Evolutionary conservation across 1,140 invertebrate genomes (phyloP).

Genomic region (Lasaia peninsularis): DNA sequence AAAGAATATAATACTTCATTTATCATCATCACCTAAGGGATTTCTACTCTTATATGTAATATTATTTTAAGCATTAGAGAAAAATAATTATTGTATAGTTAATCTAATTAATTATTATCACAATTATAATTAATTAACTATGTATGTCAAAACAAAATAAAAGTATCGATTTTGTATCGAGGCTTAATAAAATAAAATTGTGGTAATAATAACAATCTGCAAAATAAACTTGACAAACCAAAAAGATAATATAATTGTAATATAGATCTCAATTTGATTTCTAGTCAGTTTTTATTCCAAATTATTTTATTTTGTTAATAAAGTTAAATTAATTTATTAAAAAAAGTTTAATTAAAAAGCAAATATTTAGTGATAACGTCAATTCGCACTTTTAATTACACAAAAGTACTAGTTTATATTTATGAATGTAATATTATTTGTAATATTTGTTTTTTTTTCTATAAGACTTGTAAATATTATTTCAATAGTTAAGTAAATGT

Average conservation of each 20-base stretch:
- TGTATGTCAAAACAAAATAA: too few species aligned
- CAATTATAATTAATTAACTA: too few species aligned
- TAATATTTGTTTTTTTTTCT: not conserved
- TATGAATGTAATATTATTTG: conserved; percentile 11
- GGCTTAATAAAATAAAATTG: too few species aligned
- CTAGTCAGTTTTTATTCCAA: conserved; percentile 13
- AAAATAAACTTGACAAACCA: conserved; percentile 1
- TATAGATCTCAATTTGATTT: conserved; percentile 15
- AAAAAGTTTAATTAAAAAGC: conserved; percentile 19
- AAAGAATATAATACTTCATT: too few species aligned
- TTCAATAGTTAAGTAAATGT: not conserved
- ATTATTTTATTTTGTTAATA: conserved; percentile 12
- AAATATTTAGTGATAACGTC: conserved; percentile 7
- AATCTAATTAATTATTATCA: too few species aligned
- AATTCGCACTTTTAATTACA: conserved; percentile 6
- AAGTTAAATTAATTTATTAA: conserved; percentile 18
- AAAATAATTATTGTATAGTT: too few species aligned
- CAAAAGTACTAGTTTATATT: conserved; percentile 21
- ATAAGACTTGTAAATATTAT: conserved; percentile 12
- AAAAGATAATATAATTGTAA: not conserved
- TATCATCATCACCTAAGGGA: too few species aligned
- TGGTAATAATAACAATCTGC: conserved; percentile 14
- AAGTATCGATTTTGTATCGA: too few species aligned
- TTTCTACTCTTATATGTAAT: too few species aligned
- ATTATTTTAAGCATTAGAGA: too few species aligned